Conservation (phyloP, 1,140 invertebrate genomes). For the Centruroides vittatus region DNA sequence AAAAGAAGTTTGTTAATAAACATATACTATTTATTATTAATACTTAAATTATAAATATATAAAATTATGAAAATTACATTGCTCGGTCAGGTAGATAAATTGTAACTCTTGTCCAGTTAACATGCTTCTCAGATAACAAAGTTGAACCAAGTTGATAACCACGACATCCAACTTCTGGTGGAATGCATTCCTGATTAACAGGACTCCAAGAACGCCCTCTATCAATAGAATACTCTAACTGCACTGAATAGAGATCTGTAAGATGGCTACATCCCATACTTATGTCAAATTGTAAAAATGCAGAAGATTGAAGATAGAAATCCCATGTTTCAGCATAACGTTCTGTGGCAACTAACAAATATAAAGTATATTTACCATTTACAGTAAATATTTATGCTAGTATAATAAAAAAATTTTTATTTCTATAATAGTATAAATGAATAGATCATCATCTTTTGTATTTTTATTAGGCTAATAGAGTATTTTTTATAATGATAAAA, state of each 20-base stretch:
- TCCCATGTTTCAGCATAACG: conserved; percentile 35
- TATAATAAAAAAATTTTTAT: too few species aligned
- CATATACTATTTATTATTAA: too few species aligned
- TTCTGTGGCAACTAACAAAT: conserved; percentile 7
- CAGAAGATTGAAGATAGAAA: conserved; percentile 28
- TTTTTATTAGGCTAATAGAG: too few species aligned
- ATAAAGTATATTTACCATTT: background rate
- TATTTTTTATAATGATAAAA: too few species aligned
- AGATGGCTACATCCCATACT: conserved; percentile 28
- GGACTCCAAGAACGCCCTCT: conserved; percentile 31
- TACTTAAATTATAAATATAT: background rate
- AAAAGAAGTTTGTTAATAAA: too few species aligned
- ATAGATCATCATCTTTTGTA: too few species aligned
- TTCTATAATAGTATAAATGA: too few species aligned
- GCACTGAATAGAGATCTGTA: conserved; percentile 21
- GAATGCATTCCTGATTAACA: conserved; percentile 29
- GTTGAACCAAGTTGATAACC: conserved; percentile 30
- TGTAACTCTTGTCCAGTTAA: conserved; percentile 32
- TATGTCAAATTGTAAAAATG: conserved; percentile 35
- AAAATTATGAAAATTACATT: conserved; percentile 24
- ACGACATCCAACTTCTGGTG: conserved; percentile 29
- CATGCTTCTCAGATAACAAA: conserved; percentile 27
- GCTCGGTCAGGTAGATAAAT: conserved; percentile 27
- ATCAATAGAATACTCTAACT: conserved; percentile 32
- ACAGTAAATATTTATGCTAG: too few species aligned